Evolutionary conservation across 2,888 invertebrate genomes (phyloP), one percentile per base, ranked within the genome.

Genomic region (Miltochrista miniata): DNA sequence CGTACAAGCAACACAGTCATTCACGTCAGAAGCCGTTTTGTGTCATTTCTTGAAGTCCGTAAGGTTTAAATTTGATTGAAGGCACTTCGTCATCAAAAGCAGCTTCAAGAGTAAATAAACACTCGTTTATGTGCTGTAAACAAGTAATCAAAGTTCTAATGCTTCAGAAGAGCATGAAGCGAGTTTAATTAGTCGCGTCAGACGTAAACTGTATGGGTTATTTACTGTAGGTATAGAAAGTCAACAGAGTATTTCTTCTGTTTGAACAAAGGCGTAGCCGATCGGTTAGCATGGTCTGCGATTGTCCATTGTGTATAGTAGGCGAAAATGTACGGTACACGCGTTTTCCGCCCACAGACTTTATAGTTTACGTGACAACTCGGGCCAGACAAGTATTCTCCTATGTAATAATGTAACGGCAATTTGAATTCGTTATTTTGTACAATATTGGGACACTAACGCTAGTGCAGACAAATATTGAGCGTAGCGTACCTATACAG

Each of bases 91-190:
- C 10, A 31, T 24, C 24, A 34, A 13, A 30, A 47, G 8, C 39
- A 35, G 31, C 38, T 38, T 15, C 41, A 37, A 30, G 41, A 24
- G 48, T 64, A 51, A 30, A 37, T 45, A 49, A 60, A 50, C 31
- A 13, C 34, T 41, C 30, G 10, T 52, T 58, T 41, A 51, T 51
- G 41, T 39, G 13, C 10, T 15, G 18, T 54, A 49, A 48, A 49
- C 42, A 48, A 33, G 38, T 53, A 51, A 40, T 53, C 48, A 56
- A 56, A 60, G 38, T 38, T 14, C 33, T 30, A 15, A 40, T 40
- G 18, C 18, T 34, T 39, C 42, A 38, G 13, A 52, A 53, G 33
- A 46, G 35, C 30, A 18, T 42, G 37, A 45, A 41, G 48, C 12
- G 24, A 24, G 31, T 54, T 47, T 60, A 42, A 51, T 48, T 50